Base-by-base conservation (phyloP, 2,113 vertebrate species). In the Origma solitaria region DNA sequence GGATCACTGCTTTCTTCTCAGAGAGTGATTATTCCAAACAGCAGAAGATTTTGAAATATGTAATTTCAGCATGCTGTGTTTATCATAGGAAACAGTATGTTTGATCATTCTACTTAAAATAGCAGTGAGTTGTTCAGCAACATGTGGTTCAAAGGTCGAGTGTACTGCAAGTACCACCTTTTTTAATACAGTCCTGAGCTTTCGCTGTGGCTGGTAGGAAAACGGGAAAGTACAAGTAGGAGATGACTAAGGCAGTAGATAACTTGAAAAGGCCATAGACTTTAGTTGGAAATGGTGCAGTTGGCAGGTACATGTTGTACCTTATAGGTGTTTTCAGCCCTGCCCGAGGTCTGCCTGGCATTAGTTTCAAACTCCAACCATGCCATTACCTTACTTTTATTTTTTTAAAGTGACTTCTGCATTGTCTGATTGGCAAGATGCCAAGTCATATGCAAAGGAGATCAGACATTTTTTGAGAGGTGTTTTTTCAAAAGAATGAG, bases 371-470 rank as follows among this genome's bases (percentile, higher is more conserved):
- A 45, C 71, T 82, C 61, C 57, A 91, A 30, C 61, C 7, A 0
- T 79, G 57, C 68, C 57, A 14, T 88, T 69, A 79, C 31, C 37
- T 60, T 76, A 33, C 27, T 90, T 94, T 51, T 77, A 1, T 90
- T 94, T 80, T 80, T 83, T 66, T 47, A 4, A 57, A 71, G 69
- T 91, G 91, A 78, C 91, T 88, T 91, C n/a, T n/a, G n/a, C n/a
- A n/a, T n/a, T n/a, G 79, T 77, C 82, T 80, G 90, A 93, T 90
- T 80, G 92, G 88, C 79, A 66, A 92, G 88, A 81, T 86, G 77
- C 15, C 23, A 38, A 82, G 40, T 56, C 19, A 10, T 58, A 7
- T 47, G 38, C 72, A 54, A 75, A 70, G 47, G 2, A 68, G 37
- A 85, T 47, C 40, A 54, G 61, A 28, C 16, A 3, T 47, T 53